phyloP scores from a whole-genome alignment of 2,113 vertebrate genomes.

The Telmatochromis sp. region DNA sequence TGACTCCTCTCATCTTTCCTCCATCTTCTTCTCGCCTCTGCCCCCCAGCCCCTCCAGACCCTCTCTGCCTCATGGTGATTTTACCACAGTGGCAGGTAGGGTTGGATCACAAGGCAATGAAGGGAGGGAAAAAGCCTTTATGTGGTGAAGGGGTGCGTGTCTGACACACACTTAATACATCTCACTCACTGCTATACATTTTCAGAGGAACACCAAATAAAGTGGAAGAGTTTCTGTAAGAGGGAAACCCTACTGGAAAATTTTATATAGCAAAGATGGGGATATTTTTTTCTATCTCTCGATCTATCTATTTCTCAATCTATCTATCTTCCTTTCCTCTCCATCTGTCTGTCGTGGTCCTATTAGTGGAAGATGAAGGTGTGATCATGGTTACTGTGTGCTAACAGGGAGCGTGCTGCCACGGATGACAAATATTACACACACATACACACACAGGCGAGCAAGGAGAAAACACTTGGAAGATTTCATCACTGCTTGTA shows the following conservation, averaged over 20 bases:
- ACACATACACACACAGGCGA: constrained; percentile 17
- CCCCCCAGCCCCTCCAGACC: constrained; percentile 5
- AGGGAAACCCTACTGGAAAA: background rate
- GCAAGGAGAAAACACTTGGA: constrained; percentile 59
- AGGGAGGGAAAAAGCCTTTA: constrained; percentile 31
- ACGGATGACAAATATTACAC: constrained; percentile 62
- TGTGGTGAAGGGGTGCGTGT: constrained; percentile 40
- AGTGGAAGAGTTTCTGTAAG: background rate
- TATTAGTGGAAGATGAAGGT: constrained; percentile 66
- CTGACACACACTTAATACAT: constrained; percentile 39
- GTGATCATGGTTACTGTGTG: constrained; percentile 63
- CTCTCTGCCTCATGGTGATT: constrained; percentile 15
- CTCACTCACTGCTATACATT: background rate
- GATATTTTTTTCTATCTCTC: background rate
- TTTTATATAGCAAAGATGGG: background rate
- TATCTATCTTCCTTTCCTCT: constrained; percentile 26
- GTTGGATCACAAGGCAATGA: constrained; percentile 44
- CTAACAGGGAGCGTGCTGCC: constrained; percentile 63
- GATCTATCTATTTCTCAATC: constrained; percentile 13
- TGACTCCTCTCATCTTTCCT: constrained; percentile 62
- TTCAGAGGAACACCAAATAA: background rate
- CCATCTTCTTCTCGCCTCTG: constrained; percentile 30
- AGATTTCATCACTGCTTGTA: constrained; percentile 68
- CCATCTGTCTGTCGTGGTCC: constrained; percentile 40
- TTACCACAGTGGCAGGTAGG: constrained; percentile 45